Percentiles rank a stretch among this genome's conserved stretches.
phyloP scores from a whole-genome alignment of 2,888 invertebrate species.

The Pinctada fucata region DNA sequence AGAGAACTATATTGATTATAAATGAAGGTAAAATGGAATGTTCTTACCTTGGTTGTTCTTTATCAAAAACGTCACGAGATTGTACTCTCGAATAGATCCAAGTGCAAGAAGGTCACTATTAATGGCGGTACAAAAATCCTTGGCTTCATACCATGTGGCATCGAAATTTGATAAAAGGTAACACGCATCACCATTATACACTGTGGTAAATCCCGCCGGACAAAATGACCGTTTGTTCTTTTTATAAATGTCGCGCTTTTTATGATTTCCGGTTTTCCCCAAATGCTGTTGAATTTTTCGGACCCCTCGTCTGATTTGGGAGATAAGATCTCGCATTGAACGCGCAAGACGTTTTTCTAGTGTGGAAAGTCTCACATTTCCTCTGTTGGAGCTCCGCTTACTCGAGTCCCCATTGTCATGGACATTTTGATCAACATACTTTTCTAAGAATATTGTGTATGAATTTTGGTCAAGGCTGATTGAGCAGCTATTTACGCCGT shows the following conservation, averaged over 20 bases:
- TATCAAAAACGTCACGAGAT: conserved; percentile 65
- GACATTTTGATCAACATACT: no score
- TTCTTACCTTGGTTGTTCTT: conserved; percentile 64
- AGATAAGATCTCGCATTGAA: conserved; percentile 48
- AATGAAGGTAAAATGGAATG: no score
- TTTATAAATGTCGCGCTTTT: conserved; percentile 17
- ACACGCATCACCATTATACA: conserved; percentile 65
- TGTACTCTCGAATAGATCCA: conserved; percentile 66
- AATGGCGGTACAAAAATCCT: conserved; percentile 67
- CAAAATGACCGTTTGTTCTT: conserved; percentile 38
- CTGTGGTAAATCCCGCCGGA: conserved; percentile 61
- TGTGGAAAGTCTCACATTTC: conserved; percentile 39
- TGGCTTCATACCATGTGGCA: conserved; percentile 68
- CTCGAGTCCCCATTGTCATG: no score
- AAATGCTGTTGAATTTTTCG: conserved; percentile 56
- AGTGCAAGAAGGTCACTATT: conserved; percentile 66
- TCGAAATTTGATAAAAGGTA: conserved; percentile 69
- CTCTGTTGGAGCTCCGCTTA: not conserved
- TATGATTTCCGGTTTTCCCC: conserved; percentile 26
- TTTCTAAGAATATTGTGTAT: no score
- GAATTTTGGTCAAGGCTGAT: no score
- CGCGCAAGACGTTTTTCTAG: conserved; percentile 53
- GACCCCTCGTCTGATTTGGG: conserved; percentile 59
- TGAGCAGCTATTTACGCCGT: no score
- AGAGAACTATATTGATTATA: no score